A percentile compares a stretch with the other conserved stretches of the same genome.
Conservation (phyloP, 2,888 invertebrate genomes). For the Erpobdella octoculata region DNA sequence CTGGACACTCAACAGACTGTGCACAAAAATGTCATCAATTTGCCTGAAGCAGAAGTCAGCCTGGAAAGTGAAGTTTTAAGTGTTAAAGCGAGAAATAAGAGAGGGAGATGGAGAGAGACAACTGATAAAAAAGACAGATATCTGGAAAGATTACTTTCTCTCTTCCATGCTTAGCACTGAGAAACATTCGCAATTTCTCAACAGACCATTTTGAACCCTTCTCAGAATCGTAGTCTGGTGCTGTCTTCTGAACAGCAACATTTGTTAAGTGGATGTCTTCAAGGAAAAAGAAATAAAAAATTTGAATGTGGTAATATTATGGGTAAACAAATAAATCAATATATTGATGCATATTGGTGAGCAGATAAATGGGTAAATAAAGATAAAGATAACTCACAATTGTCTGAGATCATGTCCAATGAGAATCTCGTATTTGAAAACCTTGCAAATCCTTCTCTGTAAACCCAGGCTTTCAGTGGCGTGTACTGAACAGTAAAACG, state of each 20-base stretch:
- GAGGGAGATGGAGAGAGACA: no score
- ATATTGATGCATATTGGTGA: background rate
- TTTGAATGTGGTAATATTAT: background rate
- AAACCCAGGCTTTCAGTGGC: conserved; percentile 57
- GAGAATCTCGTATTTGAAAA: conserved; percentile 59
- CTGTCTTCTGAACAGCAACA: conserved; percentile 57
- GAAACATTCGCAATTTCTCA: conserved; percentile 56
- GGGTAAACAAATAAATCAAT: background rate
- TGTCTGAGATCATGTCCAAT: conserved; percentile 58
- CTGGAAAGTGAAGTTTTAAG: no score
- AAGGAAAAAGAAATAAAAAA: background rate
- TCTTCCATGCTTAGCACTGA: conserved; percentile 57
- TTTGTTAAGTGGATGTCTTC: conserved; percentile 57
- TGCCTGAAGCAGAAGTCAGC: conserved; percentile 50
- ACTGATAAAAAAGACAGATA: no score
- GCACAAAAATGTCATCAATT: conserved; percentile 57
- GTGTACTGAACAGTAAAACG: conserved; percentile 46
- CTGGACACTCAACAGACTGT: conserved; percentile 57
- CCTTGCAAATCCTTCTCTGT: conserved; percentile 61
- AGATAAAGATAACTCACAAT: conserved; percentile 46
- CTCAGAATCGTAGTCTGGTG: conserved; percentile 56
- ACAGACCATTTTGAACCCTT: conserved; percentile 60
- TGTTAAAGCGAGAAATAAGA: no score
- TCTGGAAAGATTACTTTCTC: no score
- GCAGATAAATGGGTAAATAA: background rate